Evolutionary conservation across 2,888 invertebrate genomes (phyloP).

Genomic region (Terebella lapidaria): DNA sequence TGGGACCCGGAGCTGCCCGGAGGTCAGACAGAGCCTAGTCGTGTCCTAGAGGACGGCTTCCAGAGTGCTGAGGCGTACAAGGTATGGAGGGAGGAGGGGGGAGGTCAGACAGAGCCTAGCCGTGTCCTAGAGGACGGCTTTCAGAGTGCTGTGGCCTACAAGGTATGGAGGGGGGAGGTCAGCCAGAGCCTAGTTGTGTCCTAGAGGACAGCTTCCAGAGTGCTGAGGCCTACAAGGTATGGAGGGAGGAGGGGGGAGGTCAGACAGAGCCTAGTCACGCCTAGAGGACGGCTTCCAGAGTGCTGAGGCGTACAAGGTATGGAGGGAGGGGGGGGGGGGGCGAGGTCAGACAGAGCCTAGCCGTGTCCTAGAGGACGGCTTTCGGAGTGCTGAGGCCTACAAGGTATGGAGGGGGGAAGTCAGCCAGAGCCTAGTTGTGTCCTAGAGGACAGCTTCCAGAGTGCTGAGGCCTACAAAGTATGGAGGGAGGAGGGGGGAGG

Average conservation of each 20-base stretch:
- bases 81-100: too few species aligned
- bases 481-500: slow-evolving; percentile 42
- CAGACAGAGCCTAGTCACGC: slow-evolving; percentile 33
- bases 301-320: slow-evolving; percentile 40
- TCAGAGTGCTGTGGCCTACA: slow-evolving; percentile 39
- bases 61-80: slow-evolving; percentile 40
- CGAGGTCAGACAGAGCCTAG: slow-evolving; percentile 38
- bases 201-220: too few species aligned
- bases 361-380: slow-evolving; percentile 48
- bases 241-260: slow-evolving; percentile 40
- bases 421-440: too few species aligned
- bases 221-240: too few species aligned
- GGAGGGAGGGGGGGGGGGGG: too few species aligned
- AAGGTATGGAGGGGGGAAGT: too few species aligned
- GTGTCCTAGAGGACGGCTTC: slow-evolving; percentile 49
- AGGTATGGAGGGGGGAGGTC: too few species aligned
- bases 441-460: too few species aligned
- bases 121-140: slow-evolving; percentile 49
- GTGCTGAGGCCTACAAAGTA: too few species aligned
- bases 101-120: slow-evolving; percentile 37
- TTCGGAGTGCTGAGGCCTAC: slow-evolving; percentile 41
- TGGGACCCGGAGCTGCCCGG: slow-evolving; percentile 47
- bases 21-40: slow-evolving; percentile 36
- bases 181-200: too few species aligned
- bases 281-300: slow-evolving; percentile 50